These are phyloP conservation scores for Omphaloscelis lunosa DNA, from an alignment of 2,888 invertebrate genomes.

Conservation along the genomic window DNA sequence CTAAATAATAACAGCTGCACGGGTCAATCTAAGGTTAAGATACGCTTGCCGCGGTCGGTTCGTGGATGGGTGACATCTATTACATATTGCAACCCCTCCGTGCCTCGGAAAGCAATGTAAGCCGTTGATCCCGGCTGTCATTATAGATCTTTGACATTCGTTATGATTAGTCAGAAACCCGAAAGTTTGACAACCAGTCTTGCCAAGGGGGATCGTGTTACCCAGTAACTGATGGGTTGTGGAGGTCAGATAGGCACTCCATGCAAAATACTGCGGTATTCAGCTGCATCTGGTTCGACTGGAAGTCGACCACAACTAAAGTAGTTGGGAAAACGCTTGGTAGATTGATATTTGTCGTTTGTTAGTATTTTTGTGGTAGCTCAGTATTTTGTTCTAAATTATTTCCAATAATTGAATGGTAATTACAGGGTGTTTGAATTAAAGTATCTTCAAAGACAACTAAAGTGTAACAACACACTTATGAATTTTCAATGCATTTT, in stretches of 20 bases:
- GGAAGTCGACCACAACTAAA: not conserved
- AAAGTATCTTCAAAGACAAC: not conserved
- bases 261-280: not conserved
- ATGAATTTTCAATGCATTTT: not conserved
- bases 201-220: not conserved
- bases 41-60: not conserved
- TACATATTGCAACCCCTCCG: not conserved
- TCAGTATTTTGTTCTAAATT: not conserved
- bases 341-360: not conserved
- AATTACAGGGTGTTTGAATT: not conserved
- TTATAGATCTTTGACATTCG: not conserved
- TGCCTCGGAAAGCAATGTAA: not conserved
- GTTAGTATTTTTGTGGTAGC: not conserved
- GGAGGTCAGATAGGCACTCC: not conserved
- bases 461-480: not conserved
- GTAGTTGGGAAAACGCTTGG: not conserved
- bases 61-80: no score
- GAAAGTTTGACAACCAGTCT: not conserved
- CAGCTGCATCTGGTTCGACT: not conserved
- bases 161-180: not conserved
- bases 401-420: not conserved
- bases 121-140: not conserved
- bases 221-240: not conserved
- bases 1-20: not conserved
- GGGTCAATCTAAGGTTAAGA: not conserved